Base-by-base conservation (phyloP, 2,888 invertebrate genomes). In the Ennomos quercinarius region DNA sequence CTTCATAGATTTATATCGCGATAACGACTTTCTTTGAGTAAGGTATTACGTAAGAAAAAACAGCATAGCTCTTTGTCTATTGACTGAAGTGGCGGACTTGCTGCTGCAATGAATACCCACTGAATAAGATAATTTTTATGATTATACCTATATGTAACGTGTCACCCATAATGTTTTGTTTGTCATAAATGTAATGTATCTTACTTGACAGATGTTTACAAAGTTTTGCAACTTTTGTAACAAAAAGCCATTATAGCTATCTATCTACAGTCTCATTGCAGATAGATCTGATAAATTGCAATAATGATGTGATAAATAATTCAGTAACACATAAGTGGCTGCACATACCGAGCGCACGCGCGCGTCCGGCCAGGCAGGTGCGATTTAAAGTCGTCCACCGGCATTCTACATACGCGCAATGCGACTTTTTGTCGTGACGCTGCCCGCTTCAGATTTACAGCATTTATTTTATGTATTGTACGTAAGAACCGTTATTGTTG, bases 311-410 rank as follows among this genome's bases (percentile, higher is more conserved):
- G 71, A 72, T 72, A 71, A 77, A 78, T 78, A 68, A 77, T 78
- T 72, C 74, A 78, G 62, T 58, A 65, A 61, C 67, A 72, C 35
- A 45, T 63, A 64, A 64, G 54, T 64, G 70, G 57, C 67, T 52
- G 70, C 68, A 62, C 57, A 54, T 61, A 62, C 43, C 12, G 45
- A 42, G 73, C 72, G 80, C 83, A 79, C 84, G 83, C 83, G 84
- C 76, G 73, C 71, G 70, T 64, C 75, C 68, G 74, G 70, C 56
- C 63, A 57, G 66, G 68, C 68, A 69, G 74, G 69, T 68, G 73
- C 72, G 67, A 70, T 70, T 59, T 56, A 64, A 64, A 65, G 67
- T 69, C 63, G 52, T 57, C 61, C 54, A 58, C 56, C 68, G 61
- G 63, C 75, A 79, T 74, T 73, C 78, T 72, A 66, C 63, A 59